Conservation (phyloP, 2,797 vertebrate genomes). For the Lacerta agilis region DNA sequence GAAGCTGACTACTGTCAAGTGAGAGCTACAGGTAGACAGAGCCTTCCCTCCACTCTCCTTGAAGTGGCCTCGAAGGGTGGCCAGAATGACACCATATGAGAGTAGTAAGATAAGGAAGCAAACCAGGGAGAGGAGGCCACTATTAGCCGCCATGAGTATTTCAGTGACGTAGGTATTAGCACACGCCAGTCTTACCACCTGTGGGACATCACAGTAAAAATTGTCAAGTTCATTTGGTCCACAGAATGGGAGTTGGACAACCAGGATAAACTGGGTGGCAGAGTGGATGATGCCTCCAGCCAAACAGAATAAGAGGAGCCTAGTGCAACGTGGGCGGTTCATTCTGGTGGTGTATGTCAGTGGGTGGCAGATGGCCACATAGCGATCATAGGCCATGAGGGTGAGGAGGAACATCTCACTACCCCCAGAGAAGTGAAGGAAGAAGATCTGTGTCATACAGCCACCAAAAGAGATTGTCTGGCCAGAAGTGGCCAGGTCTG, state of each 20-base stretch:
- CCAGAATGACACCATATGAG: constrained; percentile 59
- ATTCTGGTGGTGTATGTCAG: constrained; percentile 60
- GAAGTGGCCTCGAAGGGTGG: constrained; percentile 53
- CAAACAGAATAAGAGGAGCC: constrained; percentile 59
- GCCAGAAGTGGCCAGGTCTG: constrained; percentile 43
- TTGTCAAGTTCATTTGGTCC: constrained; percentile 64
- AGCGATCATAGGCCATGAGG: constrained; percentile 69
- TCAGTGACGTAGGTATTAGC: constrained; percentile 58
- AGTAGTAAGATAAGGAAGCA: constrained; percentile 63
- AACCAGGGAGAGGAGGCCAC: constrained; percentile 58
- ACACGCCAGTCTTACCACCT: constrained; percentile 63
- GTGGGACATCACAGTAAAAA: constrained; percentile 67
- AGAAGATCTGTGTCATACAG: constrained; percentile 68
- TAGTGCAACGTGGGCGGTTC: constrained; percentile 51
- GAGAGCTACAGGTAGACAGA: constrained; percentile 61
- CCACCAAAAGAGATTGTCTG: constrained; percentile 57
- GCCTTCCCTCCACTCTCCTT: constrained; percentile 47
- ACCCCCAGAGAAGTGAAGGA: constrained; percentile 66
- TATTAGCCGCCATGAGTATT: constrained; percentile 65
- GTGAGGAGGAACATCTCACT: constrained; percentile 67
- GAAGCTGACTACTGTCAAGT: constrained; percentile 61
- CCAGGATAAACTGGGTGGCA: constrained; percentile 54
- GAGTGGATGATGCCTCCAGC: constrained; percentile 64
- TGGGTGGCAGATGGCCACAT: constrained; percentile 69
- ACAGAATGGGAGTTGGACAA: constrained; percentile 62